phyloP scores from a whole-genome alignment of 2,888 invertebrate genomes.

The Andrena dorsata region DNA sequence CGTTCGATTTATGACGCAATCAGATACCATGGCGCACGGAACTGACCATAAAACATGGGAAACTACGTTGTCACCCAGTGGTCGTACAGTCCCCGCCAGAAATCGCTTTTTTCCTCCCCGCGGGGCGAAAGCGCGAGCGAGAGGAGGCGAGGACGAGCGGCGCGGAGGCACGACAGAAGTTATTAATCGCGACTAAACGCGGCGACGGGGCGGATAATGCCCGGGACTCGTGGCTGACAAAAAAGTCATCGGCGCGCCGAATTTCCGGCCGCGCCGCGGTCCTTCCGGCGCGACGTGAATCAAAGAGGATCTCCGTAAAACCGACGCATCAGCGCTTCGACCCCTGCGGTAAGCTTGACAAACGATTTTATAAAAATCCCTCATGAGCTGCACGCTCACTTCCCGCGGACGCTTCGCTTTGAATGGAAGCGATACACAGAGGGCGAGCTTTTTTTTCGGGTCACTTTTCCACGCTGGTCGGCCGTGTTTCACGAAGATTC shows the following conservation, averaged over 20 bases:
- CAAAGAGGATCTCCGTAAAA: background rate
- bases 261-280: slow-evolving; percentile 31
- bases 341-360: slow-evolving; percentile 13
- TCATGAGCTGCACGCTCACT: background rate
- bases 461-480: background rate
- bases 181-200: slow-evolving; percentile 64
- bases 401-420: too few species aligned
- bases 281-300: slow-evolving; percentile 12
- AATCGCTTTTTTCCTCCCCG: slow-evolving; percentile 55
- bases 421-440: too few species aligned
- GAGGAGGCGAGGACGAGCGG: background rate
- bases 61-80: slow-evolving; percentile 80
- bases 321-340: background rate
- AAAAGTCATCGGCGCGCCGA: slow-evolving; percentile 24
- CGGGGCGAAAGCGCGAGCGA: slow-evolving; percentile 30
- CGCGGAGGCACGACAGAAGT: slow-evolving; percentile 39
- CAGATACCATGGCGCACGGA: slow-evolving; percentile 81
- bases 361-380: slow-evolving; percentile 19
- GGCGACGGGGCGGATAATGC: slow-evolving; percentile 37
- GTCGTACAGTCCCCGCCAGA: slow-evolving; percentile 72
- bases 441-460: background rate
- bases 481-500: background rate
- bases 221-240: background rate
- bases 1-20: slow-evolving; percentile 83
- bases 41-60: slow-evolving; percentile 82